Conservation (phyloP, 2,888 invertebrate genomes). For the Drosophila suboccidentalis region DNA sequence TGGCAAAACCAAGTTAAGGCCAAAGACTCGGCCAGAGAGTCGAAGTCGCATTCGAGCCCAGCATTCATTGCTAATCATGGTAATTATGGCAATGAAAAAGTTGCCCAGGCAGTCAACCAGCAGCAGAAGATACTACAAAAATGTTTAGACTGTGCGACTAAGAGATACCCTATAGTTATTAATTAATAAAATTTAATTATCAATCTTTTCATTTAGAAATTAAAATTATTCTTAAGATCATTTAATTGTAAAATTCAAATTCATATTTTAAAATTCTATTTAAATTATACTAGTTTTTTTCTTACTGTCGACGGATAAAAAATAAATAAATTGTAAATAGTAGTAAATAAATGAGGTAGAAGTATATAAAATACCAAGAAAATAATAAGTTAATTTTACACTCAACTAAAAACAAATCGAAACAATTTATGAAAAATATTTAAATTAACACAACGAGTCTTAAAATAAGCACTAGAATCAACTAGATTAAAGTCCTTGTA, state of each 20-base stretch:
- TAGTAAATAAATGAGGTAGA: neutral
- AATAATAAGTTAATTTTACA: no score
- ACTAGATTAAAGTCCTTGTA: neutral
- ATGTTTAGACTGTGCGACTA: neutral
- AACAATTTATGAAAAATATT: neutral
- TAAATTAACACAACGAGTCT: neutral
- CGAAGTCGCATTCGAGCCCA: conserved; percentile 35
- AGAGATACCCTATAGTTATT: conserved; percentile 16
- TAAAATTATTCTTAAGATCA: no score
- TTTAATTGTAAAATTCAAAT: no score
- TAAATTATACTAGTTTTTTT: no score
- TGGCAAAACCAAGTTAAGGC: conserved; percentile 40
- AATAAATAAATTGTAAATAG: no score
- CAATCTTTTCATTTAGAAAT: no score
- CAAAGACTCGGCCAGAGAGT: conserved; percentile 18
- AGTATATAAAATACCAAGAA: neutral
- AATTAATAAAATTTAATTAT: no score
- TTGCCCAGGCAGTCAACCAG: conserved; percentile 58
- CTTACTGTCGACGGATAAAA: no score
- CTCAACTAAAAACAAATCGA: neutral
- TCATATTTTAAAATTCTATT: no score
- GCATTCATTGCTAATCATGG: conserved; percentile 79
- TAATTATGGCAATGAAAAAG: conserved; percentile 83
- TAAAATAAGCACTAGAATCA: neutral
- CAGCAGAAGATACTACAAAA: conserved; percentile 26